Evolutionary conservation across 2,113 vertebrate species (phyloP), one percentile per base, ranked within the genome.

Genomic region (Pelobates fuscus): DNA sequence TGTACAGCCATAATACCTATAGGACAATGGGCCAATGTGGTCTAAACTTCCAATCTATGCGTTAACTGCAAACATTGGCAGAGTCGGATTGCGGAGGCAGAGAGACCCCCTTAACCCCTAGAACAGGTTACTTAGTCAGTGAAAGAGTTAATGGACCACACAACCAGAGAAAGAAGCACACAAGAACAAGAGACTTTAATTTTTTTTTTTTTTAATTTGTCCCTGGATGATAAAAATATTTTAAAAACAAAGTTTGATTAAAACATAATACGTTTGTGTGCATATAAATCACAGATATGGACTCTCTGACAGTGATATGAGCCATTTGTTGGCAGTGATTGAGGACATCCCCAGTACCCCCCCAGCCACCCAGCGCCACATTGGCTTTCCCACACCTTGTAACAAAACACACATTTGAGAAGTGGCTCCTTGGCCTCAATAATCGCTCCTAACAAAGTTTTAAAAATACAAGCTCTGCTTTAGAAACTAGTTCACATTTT

Each of bases 201-300:
- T n/a, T 37, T 37, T 37, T 37, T 6, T 32, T 49, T 49, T 49
- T 49, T 49, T 49, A 49, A 6, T 55, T 55, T 23, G 18, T 55
- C 52, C 52, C 5, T 23, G 21, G 21, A 23, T 23, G 52, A 55
- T 55, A 55, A 55, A 55, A 55, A 49, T 49, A n/a, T 20, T 23
- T 55, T 55, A 55, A 55, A 55, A 55, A 55, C 52, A 55, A 23
- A 23, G 17, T 21, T 55, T 55, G 52, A 55, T 55, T 55, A 55
- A 55, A 55, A 55, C 52, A 21, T 23, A 23, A 2, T 55, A 55
- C 5, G 52, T 49, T 18, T 49, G 44, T 49, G 44, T 3, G 44
- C 44, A 49, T 18, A 18, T 18, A 18, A 18, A 49, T 49, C 12
- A 18, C 44, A 49, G 44, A 49, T 17, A 49, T 18, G 44, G 44